These are phyloP conservation scores for Gyps fulvus DNA, from an alignment of 2,113 vertebrate genomes.

Conservation along the genomic window DNA sequence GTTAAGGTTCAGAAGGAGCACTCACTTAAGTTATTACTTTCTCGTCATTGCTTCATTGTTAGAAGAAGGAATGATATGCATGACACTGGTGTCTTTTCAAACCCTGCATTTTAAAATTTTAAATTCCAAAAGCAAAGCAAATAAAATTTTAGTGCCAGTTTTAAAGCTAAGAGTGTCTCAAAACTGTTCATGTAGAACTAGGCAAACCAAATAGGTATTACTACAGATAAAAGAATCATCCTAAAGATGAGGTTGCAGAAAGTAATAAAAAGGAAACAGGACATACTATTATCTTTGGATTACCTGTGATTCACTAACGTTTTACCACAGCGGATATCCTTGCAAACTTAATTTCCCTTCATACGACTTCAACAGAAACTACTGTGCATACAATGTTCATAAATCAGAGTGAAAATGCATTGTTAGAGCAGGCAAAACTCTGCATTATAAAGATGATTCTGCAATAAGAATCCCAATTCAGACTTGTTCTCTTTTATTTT, in stretches of 20 bases:
- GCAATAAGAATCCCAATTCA: not conserved
- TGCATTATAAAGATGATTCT: not conserved
- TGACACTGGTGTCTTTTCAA: not conserved
- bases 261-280: slow-evolving; percentile 8
- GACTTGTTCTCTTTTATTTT: not conserved
- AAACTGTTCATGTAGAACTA: not conserved
- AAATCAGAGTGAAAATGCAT: not conserved
- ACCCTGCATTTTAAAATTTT: not conserved
- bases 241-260: not conserved
- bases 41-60: not conserved
- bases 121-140: not conserved
- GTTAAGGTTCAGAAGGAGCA: not conserved
- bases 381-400: not conserved
- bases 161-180: not conserved
- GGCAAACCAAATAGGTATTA: not conserved
- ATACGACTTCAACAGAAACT: not conserved
- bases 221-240: not conserved
- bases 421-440: not conserved
- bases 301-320: not conserved
- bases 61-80: not conserved
- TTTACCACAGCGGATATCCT: not conserved
- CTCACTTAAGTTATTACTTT: not conserved
- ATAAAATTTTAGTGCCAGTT: not conserved
- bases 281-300: not conserved
- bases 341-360: slow-evolving; percentile 6